Percentiles rank a stretch among this genome's conserved stretches.
These are phyloP conservation scores for Polyodon spathula DNA, from an alignment of 2,113 vertebrate genomes.

Conservation along the genomic window DNA sequence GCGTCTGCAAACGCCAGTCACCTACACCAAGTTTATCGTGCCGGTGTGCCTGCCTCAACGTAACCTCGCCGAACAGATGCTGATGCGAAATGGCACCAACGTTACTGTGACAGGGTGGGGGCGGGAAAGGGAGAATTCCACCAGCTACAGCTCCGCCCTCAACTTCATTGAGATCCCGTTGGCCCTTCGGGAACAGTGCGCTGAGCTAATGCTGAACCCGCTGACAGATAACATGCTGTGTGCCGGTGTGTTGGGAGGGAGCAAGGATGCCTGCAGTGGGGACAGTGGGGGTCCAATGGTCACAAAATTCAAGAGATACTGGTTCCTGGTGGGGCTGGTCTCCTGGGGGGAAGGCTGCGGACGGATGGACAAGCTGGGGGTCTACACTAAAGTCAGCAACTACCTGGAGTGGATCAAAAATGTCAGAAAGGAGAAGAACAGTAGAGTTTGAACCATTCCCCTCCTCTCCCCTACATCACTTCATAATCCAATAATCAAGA, in stretches of 20 bases:
- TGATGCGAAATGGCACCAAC: constrained; percentile 55
- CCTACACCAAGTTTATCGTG: constrained; percentile 46
- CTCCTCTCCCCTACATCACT: no score
- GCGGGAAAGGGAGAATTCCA: constrained; percentile 28
- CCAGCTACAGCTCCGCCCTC: constrained; percentile 48
- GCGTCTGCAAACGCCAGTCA: constrained; percentile 48
- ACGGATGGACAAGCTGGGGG: constrained; percentile 62
- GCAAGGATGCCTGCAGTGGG: constrained; percentile 70
- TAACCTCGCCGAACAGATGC: constrained; percentile 58
- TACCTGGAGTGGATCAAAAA: constrained; percentile 78
- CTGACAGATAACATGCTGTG: constrained; percentile 81
- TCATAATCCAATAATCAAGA: no score
- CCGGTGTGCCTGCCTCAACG: constrained; percentile 72
- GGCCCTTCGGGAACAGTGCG: constrained; percentile 46
- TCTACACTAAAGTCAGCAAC: constrained; percentile 89
- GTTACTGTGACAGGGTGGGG: constrained; percentile 84
- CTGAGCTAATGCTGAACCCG: constrained; percentile 43
- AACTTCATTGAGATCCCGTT: constrained; percentile 69
- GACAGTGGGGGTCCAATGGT: constrained; percentile 95
- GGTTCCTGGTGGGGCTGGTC: constrained; percentile 89
- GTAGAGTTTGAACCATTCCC: no score
- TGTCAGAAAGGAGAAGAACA: constrained; percentile 3
- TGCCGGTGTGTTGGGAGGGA: constrained; percentile 59
- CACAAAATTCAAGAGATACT: constrained; percentile 61
- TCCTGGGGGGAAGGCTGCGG: constrained; percentile 95